These are phyloP conservation scores for Cygnus olor DNA, from an alignment of 2,797 vertebrate species.

Conservation along the genomic window DNA sequence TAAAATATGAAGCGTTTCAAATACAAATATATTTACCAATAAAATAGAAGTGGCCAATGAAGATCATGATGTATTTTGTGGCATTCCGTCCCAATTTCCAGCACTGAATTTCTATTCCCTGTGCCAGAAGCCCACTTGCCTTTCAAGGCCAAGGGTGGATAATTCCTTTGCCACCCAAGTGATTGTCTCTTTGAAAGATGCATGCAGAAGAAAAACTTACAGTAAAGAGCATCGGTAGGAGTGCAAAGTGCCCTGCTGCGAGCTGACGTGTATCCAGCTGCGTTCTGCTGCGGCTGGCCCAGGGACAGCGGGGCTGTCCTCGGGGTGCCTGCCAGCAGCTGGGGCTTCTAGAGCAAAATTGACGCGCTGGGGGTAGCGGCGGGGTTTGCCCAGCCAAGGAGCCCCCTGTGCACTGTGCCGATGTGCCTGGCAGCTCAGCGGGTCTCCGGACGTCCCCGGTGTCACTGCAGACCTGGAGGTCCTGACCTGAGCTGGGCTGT, in stretches of 20 bases:
- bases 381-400: fast-evolving
- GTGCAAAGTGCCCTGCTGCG: fast-evolving
- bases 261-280: not conserved
- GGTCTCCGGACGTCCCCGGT: fast-evolving
- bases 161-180: not conserved
- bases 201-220: not conserved
- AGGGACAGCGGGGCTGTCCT: not conserved
- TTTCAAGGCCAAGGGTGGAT: not conserved
- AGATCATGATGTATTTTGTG: not conserved
- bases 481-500: not conserved
- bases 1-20: not conserved
- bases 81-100: not conserved
- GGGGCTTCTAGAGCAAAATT: not conserved
- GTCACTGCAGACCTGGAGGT: fast-evolving
- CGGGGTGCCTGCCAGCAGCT: not conserved
- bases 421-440: not conserved
- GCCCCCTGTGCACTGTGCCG: fast-evolving
- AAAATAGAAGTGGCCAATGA: not conserved
- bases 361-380: fast-evolving
- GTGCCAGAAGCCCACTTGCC: not conserved
- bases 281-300: too few relatives aligned
- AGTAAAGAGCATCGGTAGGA: fast-evolving
- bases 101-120: not conserved
- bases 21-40: not conserved
- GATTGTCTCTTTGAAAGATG: not conserved